Conservation (phyloP, 2,888 invertebrate genomes). For the Dichetophora obliterata region DNA sequence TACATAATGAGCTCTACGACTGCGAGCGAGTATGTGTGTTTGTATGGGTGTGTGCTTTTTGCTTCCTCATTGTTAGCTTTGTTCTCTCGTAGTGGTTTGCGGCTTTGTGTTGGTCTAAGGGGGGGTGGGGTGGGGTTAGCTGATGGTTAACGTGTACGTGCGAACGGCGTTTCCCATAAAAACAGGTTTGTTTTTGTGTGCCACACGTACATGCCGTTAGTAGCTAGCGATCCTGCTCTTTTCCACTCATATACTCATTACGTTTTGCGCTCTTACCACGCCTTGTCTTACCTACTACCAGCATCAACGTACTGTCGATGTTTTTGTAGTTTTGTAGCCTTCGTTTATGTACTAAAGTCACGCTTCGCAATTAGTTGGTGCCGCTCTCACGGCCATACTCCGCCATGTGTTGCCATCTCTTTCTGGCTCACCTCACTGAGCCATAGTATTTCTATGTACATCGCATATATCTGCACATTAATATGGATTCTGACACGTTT, state of each 20-base stretch:
- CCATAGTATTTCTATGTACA: slow-evolving; percentile 33
- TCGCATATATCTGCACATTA: background rate
- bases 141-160: slow-evolving; percentile 48
- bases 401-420: slow-evolving; percentile 26
- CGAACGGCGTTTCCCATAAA: slow-evolving; percentile 49
- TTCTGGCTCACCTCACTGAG: background rate
- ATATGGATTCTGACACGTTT: slow-evolving; percentile 37
- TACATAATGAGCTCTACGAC: slow-evolving; percentile 62
- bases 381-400: slow-evolving; percentile 11
- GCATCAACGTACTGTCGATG: slow-evolving; percentile 13
- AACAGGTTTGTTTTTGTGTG: slow-evolving; percentile 40
- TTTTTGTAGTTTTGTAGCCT: slow-evolving; percentile 55
- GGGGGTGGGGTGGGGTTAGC: slow-evolving; percentile 27
- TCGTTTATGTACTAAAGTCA: slow-evolving; percentile 53
- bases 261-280: slow-evolving; percentile 49
- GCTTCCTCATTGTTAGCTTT: slow-evolving; percentile 50
- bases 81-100: slow-evolving; percentile 33
- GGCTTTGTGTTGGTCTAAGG: too few relatives aligned
- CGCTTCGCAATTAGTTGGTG: slow-evolving; percentile 67
- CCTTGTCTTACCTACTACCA: slow-evolving; percentile 49
- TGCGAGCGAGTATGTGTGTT: slow-evolving; percentile 43
- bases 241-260: slow-evolving; percentile 39
- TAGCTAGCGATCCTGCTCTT: slow-evolving; percentile 32
- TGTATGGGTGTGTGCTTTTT: slow-evolving; percentile 38
- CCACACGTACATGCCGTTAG: slow-evolving; percentile 10